Conservation (phyloP, 2,888 invertebrate genomes). For the Deladenus siricidicola region DNA sequence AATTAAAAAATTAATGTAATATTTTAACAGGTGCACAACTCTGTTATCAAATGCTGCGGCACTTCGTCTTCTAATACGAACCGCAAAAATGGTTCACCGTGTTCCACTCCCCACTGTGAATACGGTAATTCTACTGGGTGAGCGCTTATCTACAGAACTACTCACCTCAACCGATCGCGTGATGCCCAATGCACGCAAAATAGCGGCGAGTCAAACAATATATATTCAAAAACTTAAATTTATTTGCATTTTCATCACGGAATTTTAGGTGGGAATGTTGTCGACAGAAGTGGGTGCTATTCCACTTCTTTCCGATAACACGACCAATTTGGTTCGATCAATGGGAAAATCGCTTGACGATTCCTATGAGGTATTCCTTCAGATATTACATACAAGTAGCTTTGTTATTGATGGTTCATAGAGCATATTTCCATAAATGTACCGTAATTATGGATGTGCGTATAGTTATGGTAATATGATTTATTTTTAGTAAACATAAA, state of each 20-base stretch:
- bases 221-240: slow-evolving; percentile 1
- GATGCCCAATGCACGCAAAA: slow-evolving; percentile 42
- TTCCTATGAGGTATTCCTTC: slow-evolving; percentile 35
- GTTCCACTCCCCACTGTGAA: slow-evolving; percentile 38
- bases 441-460: too few species aligned
- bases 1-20: too few species aligned
- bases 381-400: too few species aligned
- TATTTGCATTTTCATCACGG: not conserved
- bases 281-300: slow-evolving; percentile 47
- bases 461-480: too few species aligned
- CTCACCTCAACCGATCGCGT: slow-evolving; percentile 38
- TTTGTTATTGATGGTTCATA: too few species aligned
- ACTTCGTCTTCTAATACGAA: slow-evolving; percentile 36
- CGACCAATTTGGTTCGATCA: slow-evolving; percentile 42
- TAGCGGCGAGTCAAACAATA: slow-evolving; percentile 34
- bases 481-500: too few species aligned
- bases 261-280: slow-evolving; percentile 44
- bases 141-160: slow-evolving; percentile 42
- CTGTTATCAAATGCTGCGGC: slow-evolving; percentile 47
- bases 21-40: slow-evolving; percentile 37
- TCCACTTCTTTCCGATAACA: slow-evolving; percentile 46
- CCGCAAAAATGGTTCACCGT: slow-evolving; percentile 34
- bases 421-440: too few species aligned
- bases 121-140: slow-evolving; percentile 44
- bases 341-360: slow-evolving; percentile 42